These are phyloP conservation scores for Octodon degus DNA, from an alignment of 2,113 vertebrate genomes.

Conservation along the genomic window DNA sequence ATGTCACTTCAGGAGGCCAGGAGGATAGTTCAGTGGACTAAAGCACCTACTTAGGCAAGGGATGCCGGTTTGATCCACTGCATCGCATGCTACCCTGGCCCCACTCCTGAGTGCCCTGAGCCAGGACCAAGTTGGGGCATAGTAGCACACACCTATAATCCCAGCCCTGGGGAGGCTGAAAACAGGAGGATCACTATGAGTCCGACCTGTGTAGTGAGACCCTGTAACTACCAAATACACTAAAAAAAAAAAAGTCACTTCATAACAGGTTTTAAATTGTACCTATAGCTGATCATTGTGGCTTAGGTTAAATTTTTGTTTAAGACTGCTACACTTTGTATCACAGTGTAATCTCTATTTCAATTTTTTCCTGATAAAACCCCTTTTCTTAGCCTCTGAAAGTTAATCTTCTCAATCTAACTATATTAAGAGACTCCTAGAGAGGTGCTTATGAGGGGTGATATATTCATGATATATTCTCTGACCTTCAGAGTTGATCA, in stretches of 20 bases:
- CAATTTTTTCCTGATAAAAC: neutral
- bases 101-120: too few relatives aligned
- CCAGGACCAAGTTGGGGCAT: too few relatives aligned
- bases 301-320: neutral
- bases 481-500: neutral
- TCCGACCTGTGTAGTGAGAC: too few relatives aligned
- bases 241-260: neutral
- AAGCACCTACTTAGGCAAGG: too few relatives aligned
- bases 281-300: neutral
- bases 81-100: too few relatives aligned
- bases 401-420: neutral
- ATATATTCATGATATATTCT: neutral
- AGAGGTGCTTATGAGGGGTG: neutral
- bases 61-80: too few relatives aligned
- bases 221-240: neutral
- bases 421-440: neutral
- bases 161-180: too few relatives aligned
- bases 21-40: too few relatives aligned
- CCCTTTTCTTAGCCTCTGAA: neutral
- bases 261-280: neutral
- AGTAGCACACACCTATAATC: too few relatives aligned
- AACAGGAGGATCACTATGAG: too few relatives aligned
- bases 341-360: neutral
- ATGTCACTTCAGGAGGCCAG: neutral
- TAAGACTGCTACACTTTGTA: neutral